These are phyloP conservation scores for Saccostrea glomerata DNA, from an alignment of 1,140 invertebrate genomes.

Conservation along the genomic window DNA sequence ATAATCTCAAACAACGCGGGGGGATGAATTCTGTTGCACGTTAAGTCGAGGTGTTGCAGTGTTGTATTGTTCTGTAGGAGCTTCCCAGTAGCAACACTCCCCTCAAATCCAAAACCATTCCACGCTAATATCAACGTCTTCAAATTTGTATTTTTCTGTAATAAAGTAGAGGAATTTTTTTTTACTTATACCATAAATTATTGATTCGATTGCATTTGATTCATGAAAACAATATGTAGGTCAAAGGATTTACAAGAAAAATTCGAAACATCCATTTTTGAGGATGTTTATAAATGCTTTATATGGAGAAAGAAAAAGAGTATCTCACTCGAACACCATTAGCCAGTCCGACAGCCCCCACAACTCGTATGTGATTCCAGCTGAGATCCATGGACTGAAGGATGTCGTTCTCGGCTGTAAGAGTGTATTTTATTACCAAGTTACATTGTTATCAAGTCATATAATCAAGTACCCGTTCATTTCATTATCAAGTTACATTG, in stretches of 20 bases:
- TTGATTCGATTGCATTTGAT: neutral
- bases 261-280: too few species aligned
- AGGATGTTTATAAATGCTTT: too few species aligned
- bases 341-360: constrained; percentile 65
- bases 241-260: too few species aligned
- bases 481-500: too few species aligned
- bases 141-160: constrained; percentile 65
- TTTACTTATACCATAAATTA: neutral
- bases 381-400: constrained; percentile 65
- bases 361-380: constrained; percentile 70
- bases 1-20: constrained; percentile 70
- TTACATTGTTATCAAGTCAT: too few species aligned
- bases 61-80: constrained; percentile 67
- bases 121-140: constrained; percentile 68
- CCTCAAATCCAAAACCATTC: constrained; percentile 77
- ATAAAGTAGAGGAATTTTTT: constrained; percentile 16
- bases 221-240: too few species aligned
- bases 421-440: neutral
- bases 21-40: constrained; percentile 72
- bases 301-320: too few species aligned
- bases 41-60: constrained; percentile 67
- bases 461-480: too few species aligned
- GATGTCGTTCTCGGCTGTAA: constrained; percentile 57
- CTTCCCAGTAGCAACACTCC: constrained; percentile 68
- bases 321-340: constrained; percentile 62